phyloP scores from a whole-genome alignment of 1,140 invertebrate genomes.

The Planococcus citri region DNA sequence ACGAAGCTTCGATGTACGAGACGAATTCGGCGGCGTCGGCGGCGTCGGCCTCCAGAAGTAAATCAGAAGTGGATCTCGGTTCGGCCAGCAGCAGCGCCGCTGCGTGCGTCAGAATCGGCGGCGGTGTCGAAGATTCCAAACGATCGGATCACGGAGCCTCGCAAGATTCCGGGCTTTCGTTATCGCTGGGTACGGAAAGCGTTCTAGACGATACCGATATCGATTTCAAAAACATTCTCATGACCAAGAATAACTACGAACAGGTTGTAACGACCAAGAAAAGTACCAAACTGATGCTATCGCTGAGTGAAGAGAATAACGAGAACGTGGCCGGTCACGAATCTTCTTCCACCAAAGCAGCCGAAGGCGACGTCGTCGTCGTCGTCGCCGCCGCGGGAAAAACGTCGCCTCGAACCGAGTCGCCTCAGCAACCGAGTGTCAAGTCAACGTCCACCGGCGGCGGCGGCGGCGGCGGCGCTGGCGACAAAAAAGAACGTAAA shows the following conservation, averaged over 20 bases:
- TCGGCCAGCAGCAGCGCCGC: constrained; percentile 17
- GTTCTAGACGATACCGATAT: constrained; percentile 23
- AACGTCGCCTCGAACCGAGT: neutral
- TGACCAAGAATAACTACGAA: constrained; percentile 23
- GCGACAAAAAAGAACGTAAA: neutral
- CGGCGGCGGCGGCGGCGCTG: no score
- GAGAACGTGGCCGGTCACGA: constrained; percentile 18
- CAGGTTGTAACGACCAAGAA: constrained; percentile 22
- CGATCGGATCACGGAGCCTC: constrained; percentile 31
- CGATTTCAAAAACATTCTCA: constrained; percentile 18
- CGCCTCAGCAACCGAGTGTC: no score
- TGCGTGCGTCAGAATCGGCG: neutral
- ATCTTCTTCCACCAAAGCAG: neutral
- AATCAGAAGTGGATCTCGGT: neutral
- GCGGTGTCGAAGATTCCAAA: constrained; percentile 23
- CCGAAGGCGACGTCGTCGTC: neutral
- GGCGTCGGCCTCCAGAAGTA: constrained; percentile 30
- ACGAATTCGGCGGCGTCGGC: constrained; percentile 27
- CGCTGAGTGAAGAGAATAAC: constrained; percentile 29
- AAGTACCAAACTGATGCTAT: constrained; percentile 27
- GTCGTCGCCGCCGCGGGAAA: neutral
- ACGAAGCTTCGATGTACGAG: constrained; percentile 22
- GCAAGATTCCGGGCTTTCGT: constrained; percentile 31
- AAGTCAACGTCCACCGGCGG: no score
- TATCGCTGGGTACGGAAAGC: constrained; percentile 23